A percentile compares a stretch with the other conserved stretches of the same genome.
Conservation (phyloP, 2,888 invertebrate genomes). For the Creontiades dilutus region DNA sequence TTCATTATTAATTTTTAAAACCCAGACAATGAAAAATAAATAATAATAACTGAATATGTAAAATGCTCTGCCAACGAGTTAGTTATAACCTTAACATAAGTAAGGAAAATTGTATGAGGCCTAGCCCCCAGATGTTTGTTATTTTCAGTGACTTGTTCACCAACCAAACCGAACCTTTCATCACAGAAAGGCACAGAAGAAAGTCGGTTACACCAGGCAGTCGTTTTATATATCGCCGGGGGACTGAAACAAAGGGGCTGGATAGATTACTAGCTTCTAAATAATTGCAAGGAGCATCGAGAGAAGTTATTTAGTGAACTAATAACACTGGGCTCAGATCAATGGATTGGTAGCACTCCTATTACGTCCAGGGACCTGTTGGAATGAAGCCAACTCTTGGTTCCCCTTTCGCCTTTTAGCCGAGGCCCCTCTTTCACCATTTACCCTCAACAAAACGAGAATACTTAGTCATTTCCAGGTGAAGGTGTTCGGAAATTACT, state of each 20-base stretch:
- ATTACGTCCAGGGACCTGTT: slow-evolving; percentile 58
- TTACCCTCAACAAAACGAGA: slow-evolving; percentile 21
- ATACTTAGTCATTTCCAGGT: slow-evolving; percentile 54
- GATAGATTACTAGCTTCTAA: slow-evolving; percentile 10
- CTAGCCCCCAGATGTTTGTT: not conserved
- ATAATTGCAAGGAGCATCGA: slow-evolving; percentile 47
- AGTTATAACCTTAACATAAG: not conserved
- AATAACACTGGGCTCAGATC: slow-evolving; percentile 50
- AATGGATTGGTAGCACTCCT: slow-evolving; percentile 61
- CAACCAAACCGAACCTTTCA: not conserved
- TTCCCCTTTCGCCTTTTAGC: not conserved
- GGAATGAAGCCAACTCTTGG: slow-evolving; percentile 61
- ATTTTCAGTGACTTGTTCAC: not conserved
- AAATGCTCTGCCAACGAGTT: not conserved
- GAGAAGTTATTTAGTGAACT: slow-evolving; percentile 60
- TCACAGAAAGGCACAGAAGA: not conserved
- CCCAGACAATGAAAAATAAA: too few relatives aligned
- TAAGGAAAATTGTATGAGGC: not conserved
- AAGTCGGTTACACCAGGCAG: slow-evolving; percentile 1
- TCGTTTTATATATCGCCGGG: not conserved
- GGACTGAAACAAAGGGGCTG: not conserved
- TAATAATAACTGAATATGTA: too few relatives aligned
- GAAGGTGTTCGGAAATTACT: slow-evolving; percentile 51
- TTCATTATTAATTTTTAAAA: too few relatives aligned
- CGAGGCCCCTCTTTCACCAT: slow-evolving; percentile 12